Conservation (phyloP, 2,797 vertebrate genomes). For the Rhinoraja longicauda region DNA sequence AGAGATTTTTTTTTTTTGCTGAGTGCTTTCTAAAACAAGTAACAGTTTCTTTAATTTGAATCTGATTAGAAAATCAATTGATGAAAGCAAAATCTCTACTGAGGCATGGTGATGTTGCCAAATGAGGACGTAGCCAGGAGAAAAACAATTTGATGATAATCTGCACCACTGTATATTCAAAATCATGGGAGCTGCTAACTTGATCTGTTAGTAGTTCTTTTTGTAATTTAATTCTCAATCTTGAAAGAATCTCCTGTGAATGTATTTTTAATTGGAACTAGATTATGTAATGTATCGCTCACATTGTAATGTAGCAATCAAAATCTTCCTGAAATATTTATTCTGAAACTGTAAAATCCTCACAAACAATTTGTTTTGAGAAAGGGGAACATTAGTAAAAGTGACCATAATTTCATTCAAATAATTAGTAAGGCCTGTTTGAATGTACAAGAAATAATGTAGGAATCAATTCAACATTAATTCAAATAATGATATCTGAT, state of each 20-base stretch:
- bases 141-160: constrained; percentile 9
- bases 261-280: not conserved
- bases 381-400: not conserved
- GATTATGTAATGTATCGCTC: not conserved
- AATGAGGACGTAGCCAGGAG: not conserved
- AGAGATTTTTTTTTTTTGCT: not conserved
- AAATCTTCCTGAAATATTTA: not conserved
- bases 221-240: constrained; percentile 33
- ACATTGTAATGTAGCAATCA: not conserved
- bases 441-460: not conserved
- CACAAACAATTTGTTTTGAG: not conserved
- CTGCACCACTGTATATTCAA: not conserved
- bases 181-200: not conserved
- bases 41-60: not conserved
- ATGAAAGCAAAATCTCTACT: constrained; percentile 2
- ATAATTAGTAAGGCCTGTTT: not conserved
- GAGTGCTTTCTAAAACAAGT: not conserved
- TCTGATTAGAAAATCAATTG: constrained; percentile 1
- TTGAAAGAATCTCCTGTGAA: not conserved
- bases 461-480: not conserved
- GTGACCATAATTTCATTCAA: not conserved
- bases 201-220: constrained; percentile 16
- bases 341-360: not conserved
- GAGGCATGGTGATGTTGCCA: not conserved
- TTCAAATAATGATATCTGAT: constrained; percentile 5